Percentiles rank a stretch among this genome's conserved stretches.
These are phyloP conservation scores for Macrosteles quadrilineatus DNA, from an alignment of 1,140 invertebrate species.

Conservation along the genomic window DNA sequence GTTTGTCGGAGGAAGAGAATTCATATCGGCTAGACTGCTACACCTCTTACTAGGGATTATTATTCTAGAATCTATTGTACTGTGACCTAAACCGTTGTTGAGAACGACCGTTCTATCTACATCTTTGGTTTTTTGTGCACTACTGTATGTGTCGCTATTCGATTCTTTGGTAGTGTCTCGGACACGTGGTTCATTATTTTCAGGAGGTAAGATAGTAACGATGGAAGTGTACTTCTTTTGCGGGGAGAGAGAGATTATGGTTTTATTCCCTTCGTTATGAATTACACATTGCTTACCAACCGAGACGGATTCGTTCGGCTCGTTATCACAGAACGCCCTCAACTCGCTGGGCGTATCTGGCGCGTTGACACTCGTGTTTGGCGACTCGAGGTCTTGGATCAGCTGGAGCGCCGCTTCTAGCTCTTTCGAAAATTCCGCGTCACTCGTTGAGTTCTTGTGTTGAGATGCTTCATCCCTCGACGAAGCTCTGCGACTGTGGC, in stretches of 20 bases:
- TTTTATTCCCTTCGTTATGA: slow-evolving; percentile 31
- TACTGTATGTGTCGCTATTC: neutral
- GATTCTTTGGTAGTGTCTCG: neutral
- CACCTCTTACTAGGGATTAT: neutral
- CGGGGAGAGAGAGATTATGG: slow-evolving; percentile 3
- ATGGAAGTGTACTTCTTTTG: slow-evolving; percentile 16
- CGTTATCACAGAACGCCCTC: slow-evolving; percentile 37
- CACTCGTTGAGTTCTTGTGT: slow-evolving; percentile 7
- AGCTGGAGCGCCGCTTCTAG: slow-evolving; percentile 53
- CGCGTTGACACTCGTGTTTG: slow-evolving; percentile 51
- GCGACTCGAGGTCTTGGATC: slow-evolving; percentile 55
- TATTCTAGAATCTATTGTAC: neutral
- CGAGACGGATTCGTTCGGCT: slow-evolving; percentile 22
- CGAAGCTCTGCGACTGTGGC: slow-evolving; percentile 26
- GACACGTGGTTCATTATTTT: neutral
- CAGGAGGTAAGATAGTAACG: slow-evolving; percentile 8
- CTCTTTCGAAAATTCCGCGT: slow-evolving; percentile 52
- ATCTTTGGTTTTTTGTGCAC: neutral
- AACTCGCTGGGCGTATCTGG: slow-evolving; percentile 35
- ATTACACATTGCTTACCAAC: slow-evolving; percentile 34
- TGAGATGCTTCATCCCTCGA: slow-evolving; percentile 18
- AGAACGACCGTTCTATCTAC: neutral
- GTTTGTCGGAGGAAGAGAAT: neutral
- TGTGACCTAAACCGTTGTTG: neutral
- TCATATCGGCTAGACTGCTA: neutral